Evolutionary conservation across 2,797 vertebrate genomes (phyloP), one percentile per base, ranked within the genome.

Genomic region (Philypnodon macrostomus): DNA sequence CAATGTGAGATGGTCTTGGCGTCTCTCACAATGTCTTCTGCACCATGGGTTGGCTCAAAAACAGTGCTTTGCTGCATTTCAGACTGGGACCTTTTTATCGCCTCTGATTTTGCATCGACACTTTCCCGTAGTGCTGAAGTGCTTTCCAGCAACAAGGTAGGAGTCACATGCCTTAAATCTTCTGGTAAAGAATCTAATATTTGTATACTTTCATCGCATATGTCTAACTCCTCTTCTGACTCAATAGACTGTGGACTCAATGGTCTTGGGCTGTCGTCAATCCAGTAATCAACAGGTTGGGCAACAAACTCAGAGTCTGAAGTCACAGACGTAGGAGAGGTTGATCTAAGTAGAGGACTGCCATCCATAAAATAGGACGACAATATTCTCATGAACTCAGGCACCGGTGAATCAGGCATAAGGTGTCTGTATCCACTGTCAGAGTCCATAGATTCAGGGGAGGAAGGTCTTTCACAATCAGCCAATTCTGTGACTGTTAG

Each of bases 1-100:
- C 90, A 87, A 53, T 85, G 75, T 36, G 81, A 68, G 13, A 77
- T 77, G 67, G n/a, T n/a, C n/a, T 88, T 69, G 36, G 86, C 89
- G 55, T 88, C 88, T 36, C 58, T 85, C 48, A 41, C 78, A 61
- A 33, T 61, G 2, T 58, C 62, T 42, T 56, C 53, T 7, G 10
- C 39, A 56, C 44, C 68, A 55, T 10, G 78, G 68, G 87, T 81
- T 77, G 73, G 47, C n/a, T 63, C 58, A 55, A 39, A n/a, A 39
- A 45, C 1, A 51, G 1, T 21, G 13, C n/a, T 55, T 75, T 51
- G 39, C 3, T 24, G 41, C 7, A 12, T 58, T 29, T 67, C 4
- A 4, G 34, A 27, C 10, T 58, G 51, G 33, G 19, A 46, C 8
- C 17, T 47, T 15, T 57, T 31, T 60, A 7, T 32, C 12, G 7